Evolutionary conservation across 2,888 invertebrate genomes (phyloP).

Genomic region (Rhyacophila evoluta): DNA sequence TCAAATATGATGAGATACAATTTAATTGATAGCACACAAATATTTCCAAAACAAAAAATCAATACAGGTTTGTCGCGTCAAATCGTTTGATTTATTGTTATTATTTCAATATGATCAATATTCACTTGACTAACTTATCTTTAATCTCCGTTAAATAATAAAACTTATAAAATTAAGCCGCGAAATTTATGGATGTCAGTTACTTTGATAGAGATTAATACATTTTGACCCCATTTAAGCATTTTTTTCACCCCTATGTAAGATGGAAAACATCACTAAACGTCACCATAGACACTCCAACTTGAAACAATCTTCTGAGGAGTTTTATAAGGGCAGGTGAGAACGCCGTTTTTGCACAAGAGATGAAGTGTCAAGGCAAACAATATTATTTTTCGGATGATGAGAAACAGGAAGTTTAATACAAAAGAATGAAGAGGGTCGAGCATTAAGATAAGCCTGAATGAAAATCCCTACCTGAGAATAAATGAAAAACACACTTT

Average conservation of each 20-base stretch:
- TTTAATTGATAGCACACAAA: too few relatives aligned
- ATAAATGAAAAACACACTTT: slow-evolving; percentile 44
- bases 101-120: too few relatives aligned
- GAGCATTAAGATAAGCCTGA: slow-evolving; percentile 47
- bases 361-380: slow-evolving; percentile 54
- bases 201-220: background rate
- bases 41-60: too few relatives aligned
- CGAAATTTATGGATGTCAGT: background rate
- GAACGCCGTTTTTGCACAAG: slow-evolving; percentile 41
- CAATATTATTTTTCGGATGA: slow-evolving; percentile 54
- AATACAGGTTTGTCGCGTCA: too few relatives aligned
- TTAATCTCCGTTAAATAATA: too few relatives aligned
- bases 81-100: too few relatives aligned
- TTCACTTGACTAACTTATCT: too few relatives aligned
- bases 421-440: slow-evolving; percentile 46
- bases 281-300: slow-evolving; percentile 49
- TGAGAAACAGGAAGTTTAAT: slow-evolving; percentile 52
- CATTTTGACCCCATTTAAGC: slow-evolving; percentile 2
- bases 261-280: slow-evolving; percentile 47
- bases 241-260: slow-evolving; percentile 23
- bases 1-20: too few relatives aligned
- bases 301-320: slow-evolving; percentile 53
- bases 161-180: background rate
- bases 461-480: slow-evolving; percentile 31
- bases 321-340: slow-evolving; percentile 48